phyloP scores from a whole-genome alignment of 2,113 vertebrate species.

The Calyptomena viridis region DNA sequence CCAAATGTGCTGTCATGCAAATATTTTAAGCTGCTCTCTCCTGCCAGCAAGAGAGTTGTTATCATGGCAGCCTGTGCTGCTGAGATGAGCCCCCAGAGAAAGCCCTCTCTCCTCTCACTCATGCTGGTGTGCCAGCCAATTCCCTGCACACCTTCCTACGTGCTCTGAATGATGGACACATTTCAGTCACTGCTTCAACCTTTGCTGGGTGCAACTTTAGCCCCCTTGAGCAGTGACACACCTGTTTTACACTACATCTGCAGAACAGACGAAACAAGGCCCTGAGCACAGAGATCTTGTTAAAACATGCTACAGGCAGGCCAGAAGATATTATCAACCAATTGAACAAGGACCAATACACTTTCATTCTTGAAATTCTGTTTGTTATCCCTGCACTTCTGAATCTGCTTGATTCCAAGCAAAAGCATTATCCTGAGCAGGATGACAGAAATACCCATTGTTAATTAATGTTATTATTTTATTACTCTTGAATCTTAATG shows the following conservation, averaged over 20 bases:
- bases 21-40: slow-evolving; percentile 15
- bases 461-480: neutral
- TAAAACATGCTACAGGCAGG: neutral
- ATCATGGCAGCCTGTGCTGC: neutral
- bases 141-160: neutral
- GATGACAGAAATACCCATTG: neutral
- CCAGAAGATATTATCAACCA: slow-evolving; percentile 37
- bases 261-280: slow-evolving; percentile 6
- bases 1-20: neutral
- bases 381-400: neutral
- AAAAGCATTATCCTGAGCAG: neutral
- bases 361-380: neutral
- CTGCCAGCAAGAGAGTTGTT: neutral
- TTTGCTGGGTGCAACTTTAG: slow-evolving; percentile 16
- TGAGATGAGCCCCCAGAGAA: slow-evolving; percentile 14
- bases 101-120: neutral
- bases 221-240: neutral
- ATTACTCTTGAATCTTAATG: neutral
- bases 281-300: slow-evolving; percentile 1
- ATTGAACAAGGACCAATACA: neutral
- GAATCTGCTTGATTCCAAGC: neutral
- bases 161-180: neutral
- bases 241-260: neutral
- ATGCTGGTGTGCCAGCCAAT: fast-evolving
- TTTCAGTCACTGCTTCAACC: neutral